These are phyloP conservation scores for Metopia argyrocephala DNA, from an alignment of 2,888 invertebrate species.

Conservation along the genomic window DNA sequence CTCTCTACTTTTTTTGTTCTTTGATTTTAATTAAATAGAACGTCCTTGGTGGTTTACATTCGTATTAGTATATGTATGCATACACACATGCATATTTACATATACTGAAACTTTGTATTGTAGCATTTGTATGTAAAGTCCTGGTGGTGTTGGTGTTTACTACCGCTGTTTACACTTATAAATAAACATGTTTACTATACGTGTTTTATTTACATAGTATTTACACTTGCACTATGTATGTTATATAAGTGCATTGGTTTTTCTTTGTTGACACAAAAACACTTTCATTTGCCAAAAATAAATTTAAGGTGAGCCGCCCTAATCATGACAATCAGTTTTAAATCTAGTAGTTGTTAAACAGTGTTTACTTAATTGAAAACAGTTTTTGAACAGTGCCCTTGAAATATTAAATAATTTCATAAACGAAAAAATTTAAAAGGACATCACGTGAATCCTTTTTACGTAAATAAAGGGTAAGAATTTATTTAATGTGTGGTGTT, in stretches of 20 bases:
- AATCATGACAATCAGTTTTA: neutral
- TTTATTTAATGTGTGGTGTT: too few relatives aligned
- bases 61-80: conserved; percentile 3
- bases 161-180: neutral
- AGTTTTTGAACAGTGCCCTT: neutral
- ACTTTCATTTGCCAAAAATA: neutral
- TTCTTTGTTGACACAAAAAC: neutral
- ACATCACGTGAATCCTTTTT: too few relatives aligned
- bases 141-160: neutral
- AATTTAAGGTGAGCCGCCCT: neutral
- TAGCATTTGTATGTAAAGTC: neutral
- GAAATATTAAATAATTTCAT: neutral
- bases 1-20: neutral
- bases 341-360: neutral
- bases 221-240: too few relatives aligned
- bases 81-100: neutral
- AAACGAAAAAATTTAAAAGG: too few relatives aligned
- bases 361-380: neutral
- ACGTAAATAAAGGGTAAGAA: too few relatives aligned
- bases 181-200: neutral
- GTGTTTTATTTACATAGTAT: neutral
- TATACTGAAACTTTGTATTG: too few relatives aligned
- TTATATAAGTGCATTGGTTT: neutral
- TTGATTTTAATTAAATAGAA: conserved; percentile 35
- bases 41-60: conserved; percentile 41